A percentile compares a stretch with the other conserved stretches of the same genome.
Evolutionary conservation across 2,113 vertebrate genomes (phyloP).

Genomic region (Misgurnus mizolepis): DNA sequence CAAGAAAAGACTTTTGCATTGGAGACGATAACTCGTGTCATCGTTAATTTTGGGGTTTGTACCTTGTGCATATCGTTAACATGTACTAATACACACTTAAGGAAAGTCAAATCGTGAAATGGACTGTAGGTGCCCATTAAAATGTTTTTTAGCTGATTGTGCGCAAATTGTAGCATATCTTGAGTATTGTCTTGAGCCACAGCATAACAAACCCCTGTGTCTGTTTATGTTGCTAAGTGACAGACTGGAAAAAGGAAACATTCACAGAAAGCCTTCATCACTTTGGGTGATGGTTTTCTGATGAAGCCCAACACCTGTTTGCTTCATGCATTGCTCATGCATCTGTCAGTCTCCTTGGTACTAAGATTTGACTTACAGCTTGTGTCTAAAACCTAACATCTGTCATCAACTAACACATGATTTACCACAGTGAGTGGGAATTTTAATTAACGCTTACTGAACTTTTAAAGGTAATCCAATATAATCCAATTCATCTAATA

Average conservation of each 20-base stretch:
- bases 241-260: not conserved
- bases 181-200: no score
- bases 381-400: not conserved
- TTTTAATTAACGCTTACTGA: no score
- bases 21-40: no score
- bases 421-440: not conserved
- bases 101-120: no score
- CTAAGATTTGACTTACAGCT: not conserved
- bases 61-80: no score
- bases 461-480: no score
- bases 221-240: not conserved
- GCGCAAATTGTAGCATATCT: no score
- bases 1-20: no score
- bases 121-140: no score
- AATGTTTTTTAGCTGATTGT: no score
- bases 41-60: no score
- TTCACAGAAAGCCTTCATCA: not conserved
- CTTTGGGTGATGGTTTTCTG: not conserved
- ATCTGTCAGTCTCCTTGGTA: not conserved
- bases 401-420: constrained; percentile 21
- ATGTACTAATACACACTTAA: no score
- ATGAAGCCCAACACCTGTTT: constrained; percentile 29
- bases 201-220: not conserved
- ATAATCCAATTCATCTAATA: not conserved
- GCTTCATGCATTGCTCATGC: not conserved